phyloP scores from a whole-genome alignment of 2,113 vertebrate genomes.

The Dipodomys spectabilis region DNA sequence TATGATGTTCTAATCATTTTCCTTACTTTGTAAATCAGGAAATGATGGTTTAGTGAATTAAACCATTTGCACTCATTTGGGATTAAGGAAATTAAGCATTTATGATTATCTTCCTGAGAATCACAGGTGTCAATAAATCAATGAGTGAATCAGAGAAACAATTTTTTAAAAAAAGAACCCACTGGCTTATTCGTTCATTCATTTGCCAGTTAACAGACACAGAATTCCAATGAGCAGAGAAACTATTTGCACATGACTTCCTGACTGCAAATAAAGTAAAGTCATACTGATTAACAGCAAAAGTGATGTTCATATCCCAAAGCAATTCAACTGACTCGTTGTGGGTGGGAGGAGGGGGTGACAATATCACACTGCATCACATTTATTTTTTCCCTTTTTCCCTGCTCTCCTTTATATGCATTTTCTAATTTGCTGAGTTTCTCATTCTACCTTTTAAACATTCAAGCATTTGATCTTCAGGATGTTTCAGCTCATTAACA shows the following conservation, averaged over 20 bases:
- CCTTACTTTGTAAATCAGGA: background rate
- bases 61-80: background rate
- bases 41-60: background rate
- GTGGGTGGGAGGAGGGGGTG: too few species aligned
- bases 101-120: constrained; percentile 18
- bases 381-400: constrained; percentile 7
- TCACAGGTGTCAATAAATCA: background rate
- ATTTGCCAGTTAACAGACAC: background rate
- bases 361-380: background rate
- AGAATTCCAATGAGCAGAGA: background rate
- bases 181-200: background rate
- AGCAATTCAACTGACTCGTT: background rate
- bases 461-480: constrained; percentile 77
- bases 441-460: constrained; percentile 75
- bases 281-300: background rate
- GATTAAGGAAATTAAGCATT: background rate
- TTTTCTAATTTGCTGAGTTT: constrained; percentile 72
- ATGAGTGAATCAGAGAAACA: background rate
- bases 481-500: constrained; percentile 81
- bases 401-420: background rate
- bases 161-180: background rate
- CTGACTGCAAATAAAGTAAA: background rate
- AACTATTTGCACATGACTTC: background rate
- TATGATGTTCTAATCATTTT: background rate
- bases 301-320: background rate